Evolutionary conservation across 1,140 invertebrate genomes (phyloP).

Genomic region (Triops cancriformis): DNA sequence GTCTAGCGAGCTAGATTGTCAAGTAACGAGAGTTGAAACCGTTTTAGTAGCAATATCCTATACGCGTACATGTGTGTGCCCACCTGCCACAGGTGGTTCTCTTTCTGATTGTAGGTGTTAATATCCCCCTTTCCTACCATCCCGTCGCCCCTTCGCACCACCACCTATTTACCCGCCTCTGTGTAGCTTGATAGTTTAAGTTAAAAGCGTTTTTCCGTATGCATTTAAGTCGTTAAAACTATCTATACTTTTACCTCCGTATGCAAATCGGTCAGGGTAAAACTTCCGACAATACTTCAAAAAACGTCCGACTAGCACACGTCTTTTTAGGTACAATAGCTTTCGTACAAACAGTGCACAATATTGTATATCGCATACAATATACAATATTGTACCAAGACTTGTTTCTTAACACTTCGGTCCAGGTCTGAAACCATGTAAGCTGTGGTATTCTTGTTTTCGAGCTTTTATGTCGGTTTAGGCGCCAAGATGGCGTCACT

Average conservation of each 20-base stretch:
- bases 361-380: no score
- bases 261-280: no score
- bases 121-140: not conserved
- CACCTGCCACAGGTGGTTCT: slow-evolving; percentile 7
- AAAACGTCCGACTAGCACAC: no score
- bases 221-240: no score
- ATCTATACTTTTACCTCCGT: no score
- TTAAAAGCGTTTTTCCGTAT: no score
- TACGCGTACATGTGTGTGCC: not conserved
- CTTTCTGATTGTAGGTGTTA: not conserved
- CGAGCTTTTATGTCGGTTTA: no score
- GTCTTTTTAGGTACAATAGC: no score
- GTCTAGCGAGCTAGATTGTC: not conserved
- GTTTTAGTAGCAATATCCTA: not conserved
- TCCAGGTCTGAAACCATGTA: not conserved
- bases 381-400: not conserved
- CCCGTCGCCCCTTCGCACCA: not conserved
- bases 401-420: not conserved
- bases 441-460: no score
- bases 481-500: no score
- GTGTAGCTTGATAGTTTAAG: not conserved
- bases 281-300: no score
- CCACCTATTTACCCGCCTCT: not conserved
- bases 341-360: no score
- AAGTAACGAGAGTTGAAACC: not conserved